These are phyloP conservation scores for Actinostola sp. DNA, from an alignment of 92 coral and sea anemone genomes.

Conservation along the genomic window DNA sequence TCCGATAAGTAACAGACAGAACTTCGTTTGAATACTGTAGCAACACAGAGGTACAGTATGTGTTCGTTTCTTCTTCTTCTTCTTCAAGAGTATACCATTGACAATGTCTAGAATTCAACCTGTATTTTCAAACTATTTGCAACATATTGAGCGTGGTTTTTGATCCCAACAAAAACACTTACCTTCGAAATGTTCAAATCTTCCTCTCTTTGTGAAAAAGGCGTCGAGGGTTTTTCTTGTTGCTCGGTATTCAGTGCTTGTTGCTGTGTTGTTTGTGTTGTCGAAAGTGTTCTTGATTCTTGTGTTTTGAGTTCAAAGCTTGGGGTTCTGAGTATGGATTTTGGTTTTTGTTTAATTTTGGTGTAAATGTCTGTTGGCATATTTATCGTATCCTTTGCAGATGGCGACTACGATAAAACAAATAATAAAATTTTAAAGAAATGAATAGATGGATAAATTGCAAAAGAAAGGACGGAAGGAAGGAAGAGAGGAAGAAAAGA, in stretches of 20 bases:
- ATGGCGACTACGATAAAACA: background rate
- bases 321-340: constrained; percentile 67
- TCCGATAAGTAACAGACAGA: too few species aligned
- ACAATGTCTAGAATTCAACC: background rate
- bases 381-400: constrained; percentile 4
- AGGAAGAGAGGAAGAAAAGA: background rate
- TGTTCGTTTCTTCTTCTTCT: too few species aligned
- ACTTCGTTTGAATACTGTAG: too few species aligned
- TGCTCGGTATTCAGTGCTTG: background rate
- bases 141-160: background rate
- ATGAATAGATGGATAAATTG: background rate
- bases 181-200: background rate
- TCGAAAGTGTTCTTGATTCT: background rate
- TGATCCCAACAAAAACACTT: background rate
- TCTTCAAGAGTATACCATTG: too few species aligned
- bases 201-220: background rate
- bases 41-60: too few species aligned
- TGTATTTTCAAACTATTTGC: constrained; percentile 5
- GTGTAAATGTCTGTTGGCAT: constrained; percentile 81
- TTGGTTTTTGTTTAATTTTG: constrained; percentile 51
- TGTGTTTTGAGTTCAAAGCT: constrained; percentile 8
- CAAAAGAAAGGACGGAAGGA: background rate
- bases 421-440: background rate
- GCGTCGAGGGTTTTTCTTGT: background rate
- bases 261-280: background rate